These are phyloP conservation scores for Corynorhinus townsendii DNA, from an alignment of 2,113 vertebrate species.

Conservation along the genomic window DNA sequence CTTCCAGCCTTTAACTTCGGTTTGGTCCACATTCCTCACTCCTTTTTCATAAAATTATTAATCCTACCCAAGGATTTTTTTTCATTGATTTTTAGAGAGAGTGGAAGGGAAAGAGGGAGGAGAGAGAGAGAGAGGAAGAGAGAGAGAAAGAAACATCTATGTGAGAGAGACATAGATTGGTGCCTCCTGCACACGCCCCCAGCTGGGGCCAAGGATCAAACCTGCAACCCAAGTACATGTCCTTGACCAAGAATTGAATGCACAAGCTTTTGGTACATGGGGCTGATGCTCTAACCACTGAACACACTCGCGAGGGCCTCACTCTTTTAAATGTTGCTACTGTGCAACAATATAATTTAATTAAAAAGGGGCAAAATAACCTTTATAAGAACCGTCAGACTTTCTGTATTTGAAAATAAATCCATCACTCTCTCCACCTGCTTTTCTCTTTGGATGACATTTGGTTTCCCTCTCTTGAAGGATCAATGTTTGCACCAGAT, in stretches of 20 bases:
- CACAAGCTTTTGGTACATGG: no score
- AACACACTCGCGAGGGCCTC: neutral
- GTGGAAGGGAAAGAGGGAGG: no score
- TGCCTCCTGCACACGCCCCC: no score
- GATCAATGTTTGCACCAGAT: neutral
- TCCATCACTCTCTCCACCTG: neutral
- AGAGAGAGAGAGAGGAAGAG: no score
- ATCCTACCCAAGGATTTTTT: no score
- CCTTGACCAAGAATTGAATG: no score
- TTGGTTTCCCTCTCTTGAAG: neutral
- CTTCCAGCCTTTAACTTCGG: neutral
- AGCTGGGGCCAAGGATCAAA: no score
- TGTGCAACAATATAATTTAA: neutral
- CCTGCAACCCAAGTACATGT: no score
- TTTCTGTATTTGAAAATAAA: conserved; percentile 31
- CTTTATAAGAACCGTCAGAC: neutral
- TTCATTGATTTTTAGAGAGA: no score
- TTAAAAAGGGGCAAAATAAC: neutral
- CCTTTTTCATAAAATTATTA: neutral
- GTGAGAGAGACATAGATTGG: no score
- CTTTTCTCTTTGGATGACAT: neutral
- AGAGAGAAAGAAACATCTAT: no score
- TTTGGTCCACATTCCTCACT: neutral
- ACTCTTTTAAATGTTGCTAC: neutral
- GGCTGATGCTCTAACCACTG: no score